Evolutionary conservation across 2,797 vertebrate genomes (phyloP).

Genomic region (Parotocinclus haroldoi): DNA sequence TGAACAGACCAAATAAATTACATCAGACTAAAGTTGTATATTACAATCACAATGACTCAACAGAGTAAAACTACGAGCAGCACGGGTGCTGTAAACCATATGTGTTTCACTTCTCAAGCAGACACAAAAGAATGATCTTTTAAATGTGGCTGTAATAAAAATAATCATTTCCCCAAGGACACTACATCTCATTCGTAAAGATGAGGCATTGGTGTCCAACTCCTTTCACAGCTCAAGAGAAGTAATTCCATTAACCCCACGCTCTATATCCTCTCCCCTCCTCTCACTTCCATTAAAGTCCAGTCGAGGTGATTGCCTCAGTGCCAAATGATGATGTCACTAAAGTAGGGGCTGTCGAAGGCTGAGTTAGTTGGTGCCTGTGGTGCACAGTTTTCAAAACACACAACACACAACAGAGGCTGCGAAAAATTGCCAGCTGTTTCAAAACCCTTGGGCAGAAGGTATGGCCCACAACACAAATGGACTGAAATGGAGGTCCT

Average conservation of each 20-base stretch:
- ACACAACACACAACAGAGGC: conserved; percentile 15
- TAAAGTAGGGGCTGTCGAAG: conserved; percentile 19
- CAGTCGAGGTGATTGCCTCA: conserved; percentile 29
- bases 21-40: conserved; percentile 30
- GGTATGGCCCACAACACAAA: conserved; percentile 25
- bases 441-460: conserved; percentile 14
- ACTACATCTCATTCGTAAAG: conserved; percentile 28
- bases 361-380: conserved; percentile 38
- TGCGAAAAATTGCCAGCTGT: conserved; percentile 9
- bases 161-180: conserved; percentile 20
- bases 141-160: conserved; percentile 17
- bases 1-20: conserved; percentile 51
- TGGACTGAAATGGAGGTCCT: conserved; percentile 9
- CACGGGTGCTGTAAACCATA: conserved; percentile 26
- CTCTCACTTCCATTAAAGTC: conserved; percentile 27
- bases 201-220: conserved; percentile 34
- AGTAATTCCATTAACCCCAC: conserved; percentile 51
- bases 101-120: conserved; percentile 16
- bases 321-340: conserved; percentile 41
- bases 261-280: conserved; percentile 2
- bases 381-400: conserved; percentile 16
- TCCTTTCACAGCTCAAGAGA: conserved; percentile 30
- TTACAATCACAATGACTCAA: conserved; percentile 30
- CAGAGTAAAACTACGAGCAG: conserved; percentile 15
- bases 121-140: conserved; percentile 14